A percentile compares a stretch with the other conserved stretches of the same genome.
phyloP scores from a whole-genome alignment of 2,113 vertebrate genomes.

The Pardalotus punctatus region DNA sequence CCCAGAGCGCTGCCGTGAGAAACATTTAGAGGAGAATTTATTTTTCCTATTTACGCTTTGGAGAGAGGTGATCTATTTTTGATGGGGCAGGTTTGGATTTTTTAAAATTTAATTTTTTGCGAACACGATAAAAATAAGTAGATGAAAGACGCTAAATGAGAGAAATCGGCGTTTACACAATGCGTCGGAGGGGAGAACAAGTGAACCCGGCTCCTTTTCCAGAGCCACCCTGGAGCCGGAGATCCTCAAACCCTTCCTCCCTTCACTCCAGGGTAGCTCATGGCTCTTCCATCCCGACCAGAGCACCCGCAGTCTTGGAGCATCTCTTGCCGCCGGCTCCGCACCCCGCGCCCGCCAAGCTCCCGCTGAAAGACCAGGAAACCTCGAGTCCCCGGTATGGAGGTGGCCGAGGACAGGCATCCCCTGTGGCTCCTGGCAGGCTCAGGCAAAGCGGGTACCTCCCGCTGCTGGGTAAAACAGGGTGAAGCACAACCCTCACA shows the following conservation, averaged over 20 bases:
- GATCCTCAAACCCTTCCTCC: neutral
- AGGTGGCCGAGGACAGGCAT: neutral
- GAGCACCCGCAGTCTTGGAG: neutral
- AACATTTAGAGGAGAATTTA: neutral
- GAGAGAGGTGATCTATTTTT: neutral
- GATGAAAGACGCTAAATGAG: neutral
- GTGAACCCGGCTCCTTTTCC: neutral
- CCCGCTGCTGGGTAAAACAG: neutral
- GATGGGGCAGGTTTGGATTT: accelerated
- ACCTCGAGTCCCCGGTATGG: neutral
- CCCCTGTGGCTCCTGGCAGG: neutral
- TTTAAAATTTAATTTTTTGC: neutral
- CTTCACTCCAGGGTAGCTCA: neutral
- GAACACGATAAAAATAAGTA: neutral
- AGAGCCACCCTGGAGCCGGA: neutral
- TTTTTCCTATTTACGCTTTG: neutral
- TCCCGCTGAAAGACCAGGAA: neutral
- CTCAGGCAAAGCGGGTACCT: neutral
- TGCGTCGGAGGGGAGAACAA: neutral
- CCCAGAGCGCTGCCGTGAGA: neutral
- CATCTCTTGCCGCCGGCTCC: neutral
- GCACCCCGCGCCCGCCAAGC: neutral
- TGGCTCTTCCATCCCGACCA: neutral
- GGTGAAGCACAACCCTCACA: neutral
- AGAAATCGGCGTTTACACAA: neutral